Evolutionary conservation across 1,140 invertebrate genomes (phyloP).

Genomic region (Caenorhabditis elegans): WBcel235 BX284605.5:10317001-10317500

Average conservation of each 20-base stretch:
- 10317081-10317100: not conserved
- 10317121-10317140: not conserved
- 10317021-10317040: not conserved
- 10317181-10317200: slow-evolving; percentile 38
- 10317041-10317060: not conserved
- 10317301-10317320: slow-evolving; percentile 35
- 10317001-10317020: not conserved
- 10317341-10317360: slow-evolving; percentile 9
- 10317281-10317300: slow-evolving; percentile 37
- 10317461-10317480: no score
- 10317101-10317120: slow-evolving; percentile 2
- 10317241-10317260: slow-evolving; percentile 14
- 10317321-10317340: not conserved
- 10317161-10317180: not conserved
- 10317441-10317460: no score
- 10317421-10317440: not conserved
- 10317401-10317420: not conserved
- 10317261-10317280: not conserved
- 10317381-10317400: not conserved
- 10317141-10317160: not conserved
- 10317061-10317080: not conserved
- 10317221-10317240: slow-evolving; percentile 31
- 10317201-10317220: slow-evolving; percentile 33
- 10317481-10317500: no score
- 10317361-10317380: not conserved